These are phyloP conservation scores for Caenorhabditis sp. DNA, from an alignment of 2,888 invertebrate species.

Conservation along the genomic window DNA sequence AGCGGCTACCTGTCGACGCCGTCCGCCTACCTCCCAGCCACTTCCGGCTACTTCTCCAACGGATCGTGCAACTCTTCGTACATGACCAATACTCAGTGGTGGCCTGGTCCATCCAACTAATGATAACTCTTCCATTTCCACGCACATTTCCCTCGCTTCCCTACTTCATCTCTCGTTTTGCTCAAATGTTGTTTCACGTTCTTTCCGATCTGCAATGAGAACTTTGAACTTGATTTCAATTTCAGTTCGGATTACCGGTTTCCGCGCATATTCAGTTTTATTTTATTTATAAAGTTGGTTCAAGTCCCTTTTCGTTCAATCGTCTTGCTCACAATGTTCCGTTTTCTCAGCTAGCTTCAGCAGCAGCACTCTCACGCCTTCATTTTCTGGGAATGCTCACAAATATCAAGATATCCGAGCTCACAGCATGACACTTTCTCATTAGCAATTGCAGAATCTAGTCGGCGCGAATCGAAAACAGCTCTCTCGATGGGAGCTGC, in stretches of 20 bases:
- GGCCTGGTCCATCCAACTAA: slow-evolving; percentile 20
- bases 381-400: neutral
- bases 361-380: neutral
- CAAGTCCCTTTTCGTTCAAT: neutral
- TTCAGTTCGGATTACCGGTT: slow-evolving; percentile 55
- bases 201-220: slow-evolving; percentile 25
- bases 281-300: slow-evolving; percentile 11
- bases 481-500: too few relatives aligned
- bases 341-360: neutral
- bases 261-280: neutral
- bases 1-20: slow-evolving; percentile 58
- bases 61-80: slow-evolving; percentile 50
- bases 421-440: neutral
- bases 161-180: slow-evolving; percentile 4
- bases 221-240: slow-evolving; percentile 5
- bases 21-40: slow-evolving; percentile 61
- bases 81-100: slow-evolving; percentile 52
- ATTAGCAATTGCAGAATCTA: neutral
- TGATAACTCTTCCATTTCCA: slow-evolving; percentile 8
- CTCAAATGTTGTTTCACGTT: slow-evolving; percentile 28
- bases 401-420: neutral
- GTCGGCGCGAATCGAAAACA: neutral
- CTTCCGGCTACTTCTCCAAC: slow-evolving; percentile 58
- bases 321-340: neutral
- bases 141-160: neutral